These are phyloP conservation scores for Phodopus roborovskii DNA, from an alignment of 2,113 vertebrate genomes.

Conservation along the genomic window DNA sequence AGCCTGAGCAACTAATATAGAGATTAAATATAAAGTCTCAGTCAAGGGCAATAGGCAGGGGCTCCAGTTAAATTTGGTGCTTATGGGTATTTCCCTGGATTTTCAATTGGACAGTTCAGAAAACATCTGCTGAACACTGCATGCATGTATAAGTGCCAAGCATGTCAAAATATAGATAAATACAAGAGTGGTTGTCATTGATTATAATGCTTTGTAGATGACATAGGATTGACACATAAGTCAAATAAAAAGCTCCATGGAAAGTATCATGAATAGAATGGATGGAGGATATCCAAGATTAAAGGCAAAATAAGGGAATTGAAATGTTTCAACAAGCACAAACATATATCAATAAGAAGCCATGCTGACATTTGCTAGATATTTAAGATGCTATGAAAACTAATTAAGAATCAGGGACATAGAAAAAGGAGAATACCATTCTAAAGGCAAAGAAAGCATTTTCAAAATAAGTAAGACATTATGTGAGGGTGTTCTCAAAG, in stretches of 20 bases:
- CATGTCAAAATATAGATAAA: neutral
- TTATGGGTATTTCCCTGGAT: neutral
- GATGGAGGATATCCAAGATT: neutral
- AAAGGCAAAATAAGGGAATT: neutral
- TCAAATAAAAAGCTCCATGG: neutral
- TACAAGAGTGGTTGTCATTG: neutral
- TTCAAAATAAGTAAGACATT: neutral
- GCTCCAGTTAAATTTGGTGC: neutral
- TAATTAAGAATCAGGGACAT: neutral
- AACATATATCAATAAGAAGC: neutral
- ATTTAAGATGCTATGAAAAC: neutral
- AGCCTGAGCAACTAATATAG: neutral
- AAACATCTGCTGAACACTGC: neutral
- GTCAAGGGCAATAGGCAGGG: neutral
- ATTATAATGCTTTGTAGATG: neutral
- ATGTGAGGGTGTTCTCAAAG: neutral
- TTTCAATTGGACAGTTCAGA: neutral
- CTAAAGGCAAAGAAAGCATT: neutral
- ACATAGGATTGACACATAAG: neutral
- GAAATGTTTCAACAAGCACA: neutral
- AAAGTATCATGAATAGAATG: neutral
- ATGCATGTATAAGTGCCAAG: fast-evolving
- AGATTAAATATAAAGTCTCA: neutral
- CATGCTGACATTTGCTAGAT: neutral
- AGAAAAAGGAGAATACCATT: neutral